These are phyloP conservation scores for Tenthredo mesomela DNA, from an alignment of 2,888 invertebrate genomes.

Conservation along the genomic window DNA sequence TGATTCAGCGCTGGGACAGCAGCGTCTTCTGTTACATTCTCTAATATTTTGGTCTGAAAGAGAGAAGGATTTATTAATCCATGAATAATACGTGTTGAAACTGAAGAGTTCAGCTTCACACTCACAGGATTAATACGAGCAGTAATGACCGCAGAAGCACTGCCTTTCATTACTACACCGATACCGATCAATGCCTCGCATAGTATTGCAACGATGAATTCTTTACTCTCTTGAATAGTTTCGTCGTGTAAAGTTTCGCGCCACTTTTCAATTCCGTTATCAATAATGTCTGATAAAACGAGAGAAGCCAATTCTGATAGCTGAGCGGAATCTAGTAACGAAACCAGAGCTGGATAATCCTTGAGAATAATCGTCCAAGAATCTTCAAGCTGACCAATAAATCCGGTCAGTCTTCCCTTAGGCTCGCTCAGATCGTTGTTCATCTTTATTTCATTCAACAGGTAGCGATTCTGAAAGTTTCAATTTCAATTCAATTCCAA, in stretches of 20 bases:
- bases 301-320: slow-evolving; percentile 62
- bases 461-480: slow-evolving; percentile 66
- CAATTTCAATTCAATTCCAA: too few relatives aligned
- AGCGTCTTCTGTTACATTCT: slow-evolving; percentile 59
- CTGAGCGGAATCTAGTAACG: slow-evolving; percentile 61
- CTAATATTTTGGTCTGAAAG: slow-evolving; percentile 54
- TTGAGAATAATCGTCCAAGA: slow-evolving; percentile 66
- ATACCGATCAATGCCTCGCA: slow-evolving; percentile 62
- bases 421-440: slow-evolving; percentile 50
- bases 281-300: slow-evolving; percentile 62
- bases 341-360: slow-evolving; percentile 62
- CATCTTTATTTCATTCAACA: slow-evolving; percentile 60
- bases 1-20: background rate
- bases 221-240: slow-evolving; percentile 63
- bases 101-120: slow-evolving; percentile 41
- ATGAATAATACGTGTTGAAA: background rate
- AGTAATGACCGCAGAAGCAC: slow-evolving; percentile 60
- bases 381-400: slow-evolving; percentile 63
- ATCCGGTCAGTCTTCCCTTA: slow-evolving; percentile 53
- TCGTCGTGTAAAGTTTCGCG: slow-evolving; percentile 61
- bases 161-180: slow-evolving; percentile 46
- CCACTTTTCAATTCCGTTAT: slow-evolving; percentile 57
- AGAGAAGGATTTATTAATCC: background rate
- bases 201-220: slow-evolving; percentile 62
- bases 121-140: slow-evolving; percentile 62